These are phyloP conservation scores for Propsilocerus akamusi DNA, from an alignment of 1,140 invertebrate species.

Conservation along the genomic window DNA sequence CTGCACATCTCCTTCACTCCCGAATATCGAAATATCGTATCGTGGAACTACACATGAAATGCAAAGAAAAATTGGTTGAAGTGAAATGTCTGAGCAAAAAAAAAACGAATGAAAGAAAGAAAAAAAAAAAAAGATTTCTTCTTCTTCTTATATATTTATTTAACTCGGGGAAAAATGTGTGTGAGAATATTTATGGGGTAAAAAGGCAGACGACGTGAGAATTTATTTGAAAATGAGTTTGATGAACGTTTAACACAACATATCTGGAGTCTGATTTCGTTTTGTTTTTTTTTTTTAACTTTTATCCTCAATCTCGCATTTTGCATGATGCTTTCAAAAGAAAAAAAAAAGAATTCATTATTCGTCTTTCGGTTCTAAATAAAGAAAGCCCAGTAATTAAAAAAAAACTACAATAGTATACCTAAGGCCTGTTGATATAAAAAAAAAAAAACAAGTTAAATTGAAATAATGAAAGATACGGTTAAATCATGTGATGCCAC, in stretches of 20 bases:
- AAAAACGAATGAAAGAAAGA: background rate
- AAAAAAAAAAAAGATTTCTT: background rate
- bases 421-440: background rate
- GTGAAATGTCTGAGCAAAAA: no score
- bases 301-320: no score
- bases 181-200: background rate
- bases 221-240: no score
- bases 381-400: background rate
- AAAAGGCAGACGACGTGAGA: background rate
- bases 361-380: no score
- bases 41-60: no score
- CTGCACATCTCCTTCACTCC: background rate
- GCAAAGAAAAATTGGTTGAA: no score
- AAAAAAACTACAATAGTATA: background rate
- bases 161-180: background rate
- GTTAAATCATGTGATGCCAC: conserved; percentile 5
- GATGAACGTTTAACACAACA: no score
- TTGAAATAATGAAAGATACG: background rate
- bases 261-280: no score
- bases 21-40: no score
- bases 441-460: background rate
- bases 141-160: background rate
- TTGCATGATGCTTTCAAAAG: no score
- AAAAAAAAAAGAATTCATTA: no score
- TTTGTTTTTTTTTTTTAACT: no score